phyloP scores from a whole-genome alignment of 2,113 vertebrate species.

The Upupa epops region DNA sequence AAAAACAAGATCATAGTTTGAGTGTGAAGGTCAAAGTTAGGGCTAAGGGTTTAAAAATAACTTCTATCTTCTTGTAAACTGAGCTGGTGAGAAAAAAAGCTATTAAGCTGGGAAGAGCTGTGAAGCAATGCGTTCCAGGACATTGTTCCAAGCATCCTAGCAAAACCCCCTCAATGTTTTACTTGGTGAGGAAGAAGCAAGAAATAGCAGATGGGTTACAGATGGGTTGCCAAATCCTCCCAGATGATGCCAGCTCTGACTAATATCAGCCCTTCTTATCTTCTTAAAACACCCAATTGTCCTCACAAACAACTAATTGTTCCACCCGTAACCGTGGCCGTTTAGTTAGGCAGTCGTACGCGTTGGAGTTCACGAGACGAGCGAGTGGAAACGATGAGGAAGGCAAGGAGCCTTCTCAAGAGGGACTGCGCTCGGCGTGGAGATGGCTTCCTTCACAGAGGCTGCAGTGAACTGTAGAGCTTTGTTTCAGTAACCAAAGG shows the following conservation, averaged over 20 bases:
- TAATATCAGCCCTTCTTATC: conserved; percentile 9
- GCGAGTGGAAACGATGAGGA: conserved; percentile 29
- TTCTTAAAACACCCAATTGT: neutral
- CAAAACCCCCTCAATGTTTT: conserved; percentile 21
- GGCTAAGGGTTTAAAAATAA: neutral
- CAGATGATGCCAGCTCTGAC: conserved; percentile 24
- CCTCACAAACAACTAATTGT: conserved; percentile 23
- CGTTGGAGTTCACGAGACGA: neutral
- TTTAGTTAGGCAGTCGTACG: neutral
- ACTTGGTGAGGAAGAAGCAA: conserved; percentile 12
- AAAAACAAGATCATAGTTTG: neutral
- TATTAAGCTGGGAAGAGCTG: neutral
- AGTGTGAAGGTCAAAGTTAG: neutral
- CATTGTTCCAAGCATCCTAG: neutral
- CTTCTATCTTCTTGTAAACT: neutral
- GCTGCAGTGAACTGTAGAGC: neutral
- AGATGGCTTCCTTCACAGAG: neutral
- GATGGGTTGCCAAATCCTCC: neutral
- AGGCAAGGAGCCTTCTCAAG: neutral
- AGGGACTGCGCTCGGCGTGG: neutral
- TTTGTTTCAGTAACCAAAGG: neutral
- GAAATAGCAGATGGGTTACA: conserved; percentile 15
- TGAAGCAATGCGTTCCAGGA: neutral
- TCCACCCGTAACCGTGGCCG: neutral
- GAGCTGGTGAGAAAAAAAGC: neutral